Evolutionary conservation across 2,888 invertebrate genomes (phyloP).

Genomic region (Ferdinandea cuprea): DNA sequence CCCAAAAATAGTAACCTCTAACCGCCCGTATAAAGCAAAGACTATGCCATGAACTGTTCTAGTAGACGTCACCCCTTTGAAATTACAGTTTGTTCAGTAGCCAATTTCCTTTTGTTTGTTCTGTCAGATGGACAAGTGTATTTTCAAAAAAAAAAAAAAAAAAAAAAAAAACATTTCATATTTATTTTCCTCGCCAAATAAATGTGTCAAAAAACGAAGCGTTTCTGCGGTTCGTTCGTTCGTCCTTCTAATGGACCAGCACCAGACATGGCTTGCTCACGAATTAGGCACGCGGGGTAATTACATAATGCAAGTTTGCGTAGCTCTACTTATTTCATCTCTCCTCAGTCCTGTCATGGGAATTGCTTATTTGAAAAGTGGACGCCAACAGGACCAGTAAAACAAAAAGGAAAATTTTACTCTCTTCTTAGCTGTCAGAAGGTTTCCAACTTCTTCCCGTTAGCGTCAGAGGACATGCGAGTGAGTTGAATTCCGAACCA

Average conservation of each 20-base stretch:
- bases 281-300: conserved; percentile 67
- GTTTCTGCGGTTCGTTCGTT: conserved; percentile 8
- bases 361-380: conserved; percentile 54
- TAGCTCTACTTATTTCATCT: conserved; percentile 24
- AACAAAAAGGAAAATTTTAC: conserved; percentile 51
- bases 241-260: conserved; percentile 51
- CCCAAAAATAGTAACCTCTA: too few species aligned
- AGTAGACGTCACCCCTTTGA: neutral
- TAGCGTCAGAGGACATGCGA: conserved; percentile 67
- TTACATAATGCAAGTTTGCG: conserved; percentile 62
- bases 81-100: neutral
- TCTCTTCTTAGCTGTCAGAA: conserved; percentile 61
- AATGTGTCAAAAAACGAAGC: conserved; percentile 10
- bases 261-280: conserved; percentile 48
- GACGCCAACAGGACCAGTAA: conserved; percentile 41
- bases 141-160: conserved; percentile 7
- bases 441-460: conserved; percentile 66
- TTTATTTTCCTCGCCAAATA: conserved; percentile 36
- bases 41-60: neutral
- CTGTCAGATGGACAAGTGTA: conserved; percentile 38
- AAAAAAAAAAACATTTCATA: conserved; percentile 40
- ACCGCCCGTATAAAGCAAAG: too few species aligned
- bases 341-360: conserved; percentile 43
- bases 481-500: conserved; percentile 54
- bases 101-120: conserved; percentile 45